Conservation (phyloP, 2,797 vertebrate species). For the Crenuchus spilurus region DNA sequence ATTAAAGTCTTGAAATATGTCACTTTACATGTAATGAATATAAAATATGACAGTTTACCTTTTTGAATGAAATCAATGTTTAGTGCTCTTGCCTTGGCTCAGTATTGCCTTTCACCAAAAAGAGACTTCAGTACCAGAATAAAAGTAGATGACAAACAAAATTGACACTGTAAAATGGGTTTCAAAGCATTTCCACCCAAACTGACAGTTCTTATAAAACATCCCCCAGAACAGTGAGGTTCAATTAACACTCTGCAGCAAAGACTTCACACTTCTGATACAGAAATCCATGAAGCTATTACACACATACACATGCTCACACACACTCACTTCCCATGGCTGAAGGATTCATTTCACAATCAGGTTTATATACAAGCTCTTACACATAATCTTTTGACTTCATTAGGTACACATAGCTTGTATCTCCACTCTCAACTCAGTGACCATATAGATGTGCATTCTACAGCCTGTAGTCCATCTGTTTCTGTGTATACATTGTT, state of each 20-base stretch:
- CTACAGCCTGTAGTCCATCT: no score
- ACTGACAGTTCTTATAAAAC: constrained; percentile 14
- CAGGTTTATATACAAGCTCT: neutral
- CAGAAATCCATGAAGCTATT: constrained; percentile 52
- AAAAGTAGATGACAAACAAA: neutral
- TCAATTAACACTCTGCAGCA: constrained; percentile 54
- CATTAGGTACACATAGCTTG: no score
- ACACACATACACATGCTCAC: constrained; percentile 24
- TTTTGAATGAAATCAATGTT: no score
- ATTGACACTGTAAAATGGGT: neutral
- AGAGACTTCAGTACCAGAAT: neutral
- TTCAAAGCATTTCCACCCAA: neutral
- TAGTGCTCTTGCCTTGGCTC: no score
- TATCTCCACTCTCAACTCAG: no score
- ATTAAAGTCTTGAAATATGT: no score
- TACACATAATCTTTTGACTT: no score
- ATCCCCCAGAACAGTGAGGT: constrained; percentile 23
- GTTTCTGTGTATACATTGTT: no score
- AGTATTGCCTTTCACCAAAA: neutral
- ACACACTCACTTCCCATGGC: neutral
- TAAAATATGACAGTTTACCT: no score
- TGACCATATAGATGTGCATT: no score
- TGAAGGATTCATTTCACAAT: neutral
- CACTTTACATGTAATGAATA: no score
- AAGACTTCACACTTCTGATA: constrained; percentile 58